A percentile compares a stretch with the other conserved stretches of the same genome.
phyloP scores from a whole-genome alignment of 2,113 vertebrate species.

The Platichthys stellatus region DNA sequence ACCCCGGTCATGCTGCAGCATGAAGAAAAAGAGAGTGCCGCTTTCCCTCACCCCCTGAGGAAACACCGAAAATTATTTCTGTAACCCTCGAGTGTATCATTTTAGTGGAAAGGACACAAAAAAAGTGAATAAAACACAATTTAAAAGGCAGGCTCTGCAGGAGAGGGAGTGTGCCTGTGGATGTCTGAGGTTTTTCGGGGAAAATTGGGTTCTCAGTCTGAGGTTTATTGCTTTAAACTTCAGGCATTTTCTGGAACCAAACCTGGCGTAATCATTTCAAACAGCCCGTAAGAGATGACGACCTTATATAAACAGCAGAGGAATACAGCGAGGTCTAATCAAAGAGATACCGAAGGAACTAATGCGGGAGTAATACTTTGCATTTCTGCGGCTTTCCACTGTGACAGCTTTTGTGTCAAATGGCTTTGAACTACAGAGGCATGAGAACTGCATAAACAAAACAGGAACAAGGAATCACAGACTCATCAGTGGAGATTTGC shows the following conservation, averaged over 20 bases:
- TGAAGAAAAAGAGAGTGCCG: slow-evolving; percentile 33
- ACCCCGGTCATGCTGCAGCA: slow-evolving; percentile 34
- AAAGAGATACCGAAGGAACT: slow-evolving; percentile 52
- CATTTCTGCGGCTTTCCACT: slow-evolving; percentile 36
- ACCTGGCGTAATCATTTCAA: slow-evolving; percentile 68
- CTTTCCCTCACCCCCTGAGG: slow-evolving; percentile 37
- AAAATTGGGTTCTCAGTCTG: slow-evolving; percentile 69
- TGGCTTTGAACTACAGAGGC: slow-evolving; percentile 52
- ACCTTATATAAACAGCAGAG: slow-evolving; percentile 44
- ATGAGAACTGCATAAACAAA: slow-evolving; percentile 57
- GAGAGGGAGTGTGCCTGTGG: slow-evolving; percentile 63
- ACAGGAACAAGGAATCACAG: slow-evolving; percentile 45
- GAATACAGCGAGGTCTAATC: slow-evolving; percentile 58
- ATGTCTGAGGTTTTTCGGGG: slow-evolving; percentile 59
- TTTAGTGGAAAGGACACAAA: slow-evolving; percentile 67
- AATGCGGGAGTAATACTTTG: slow-evolving; percentile 34
- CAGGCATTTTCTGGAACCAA: slow-evolving; percentile 65
- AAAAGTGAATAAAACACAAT: slow-evolving; percentile 72
- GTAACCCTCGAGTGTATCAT: slow-evolving; percentile 69
- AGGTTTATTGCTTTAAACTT: slow-evolving; percentile 67
- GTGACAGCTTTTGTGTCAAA: slow-evolving; percentile 46
- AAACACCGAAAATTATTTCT: slow-evolving; percentile 77
- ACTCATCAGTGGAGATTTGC: slow-evolving; percentile 55
- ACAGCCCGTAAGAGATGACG: slow-evolving; percentile 52
- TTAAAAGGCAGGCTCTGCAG: slow-evolving; percentile 62